Evolutionary conservation across 2,113 vertebrate genomes (phyloP).

Genomic region (Crocuta crocuta): DNA sequence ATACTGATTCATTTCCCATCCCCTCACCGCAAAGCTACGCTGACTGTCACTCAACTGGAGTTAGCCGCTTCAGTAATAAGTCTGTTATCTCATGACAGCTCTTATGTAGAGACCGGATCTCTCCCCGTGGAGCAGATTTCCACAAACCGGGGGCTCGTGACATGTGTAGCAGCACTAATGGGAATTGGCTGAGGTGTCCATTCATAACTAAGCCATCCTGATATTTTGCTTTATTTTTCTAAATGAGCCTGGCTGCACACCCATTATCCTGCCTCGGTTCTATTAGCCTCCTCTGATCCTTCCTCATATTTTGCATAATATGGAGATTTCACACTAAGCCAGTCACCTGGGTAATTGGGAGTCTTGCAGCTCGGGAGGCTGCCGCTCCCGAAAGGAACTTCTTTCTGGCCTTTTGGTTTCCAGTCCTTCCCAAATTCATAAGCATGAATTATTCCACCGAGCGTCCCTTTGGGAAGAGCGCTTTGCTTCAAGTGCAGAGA

Average conservation of each 20-base stretch:
- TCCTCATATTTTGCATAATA: conserved; percentile 47
- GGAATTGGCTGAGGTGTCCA: not conserved
- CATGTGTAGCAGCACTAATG: not conserved
- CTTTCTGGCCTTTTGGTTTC: conserved; percentile 34
- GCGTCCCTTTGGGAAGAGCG: conserved; percentile 33
- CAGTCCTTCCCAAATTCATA: conserved; percentile 38
- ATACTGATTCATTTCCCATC: not conserved
- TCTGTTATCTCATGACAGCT: not conserved
- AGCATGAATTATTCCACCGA: conserved; percentile 41
- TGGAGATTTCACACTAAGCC: conserved; percentile 50
- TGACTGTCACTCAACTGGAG: not conserved
- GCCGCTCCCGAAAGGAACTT: conserved; percentile 6
- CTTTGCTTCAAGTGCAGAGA: conserved; percentile 30
- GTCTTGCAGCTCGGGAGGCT: not conserved
- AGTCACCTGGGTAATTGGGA: conserved; percentile 31
- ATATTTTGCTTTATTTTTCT: conserved; percentile 49
- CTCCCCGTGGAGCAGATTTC: not conserved
- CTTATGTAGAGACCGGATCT: not conserved
- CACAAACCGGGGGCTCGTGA: not conserved
- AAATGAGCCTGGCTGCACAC: not conserved
- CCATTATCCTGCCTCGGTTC: not conserved
- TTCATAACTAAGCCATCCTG: not conserved
- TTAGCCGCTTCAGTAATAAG: not conserved
- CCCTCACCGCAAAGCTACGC: not conserved
- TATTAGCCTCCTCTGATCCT: conserved; percentile 38